These are phyloP conservation scores for Laticauda laticaudata DNA, from an alignment of 2,113 vertebrate genomes.

Conservation along the genomic window DNA sequence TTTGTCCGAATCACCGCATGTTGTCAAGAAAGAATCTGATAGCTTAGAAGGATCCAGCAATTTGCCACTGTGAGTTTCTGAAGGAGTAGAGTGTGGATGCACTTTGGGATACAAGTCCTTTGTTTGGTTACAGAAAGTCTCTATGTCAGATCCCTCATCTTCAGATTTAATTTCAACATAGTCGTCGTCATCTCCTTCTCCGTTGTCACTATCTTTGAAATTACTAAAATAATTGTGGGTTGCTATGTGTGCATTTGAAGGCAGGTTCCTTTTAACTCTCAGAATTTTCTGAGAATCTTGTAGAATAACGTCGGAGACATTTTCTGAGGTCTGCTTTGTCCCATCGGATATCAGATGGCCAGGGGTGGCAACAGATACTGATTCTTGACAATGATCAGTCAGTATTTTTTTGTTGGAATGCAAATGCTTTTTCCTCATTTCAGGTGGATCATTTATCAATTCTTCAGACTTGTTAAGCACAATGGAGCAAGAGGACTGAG, in stretches of 20 bases:
- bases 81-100: neutral
- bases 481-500: slow-evolving; percentile 78
- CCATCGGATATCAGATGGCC: slow-evolving; percentile 14
- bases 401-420: slow-evolving; percentile 51
- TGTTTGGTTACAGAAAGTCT: slow-evolving; percentile 41
- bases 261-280: slow-evolving; percentile 78
- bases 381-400: slow-evolving; percentile 56
- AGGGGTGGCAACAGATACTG: slow-evolving; percentile 7
- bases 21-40: slow-evolving; percentile 58
- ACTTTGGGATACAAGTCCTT: slow-evolving; percentile 50
- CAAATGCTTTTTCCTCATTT: slow-evolving; percentile 62
- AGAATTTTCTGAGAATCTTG: slow-evolving; percentile 91
- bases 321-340: slow-evolving; percentile 61
- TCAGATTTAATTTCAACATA: slow-evolving; percentile 98
- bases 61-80: slow-evolving; percentile 46
- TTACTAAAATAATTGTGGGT: slow-evolving; percentile 93
- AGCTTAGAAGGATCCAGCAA: slow-evolving; percentile 70
- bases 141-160: slow-evolving; percentile 78
- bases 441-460: slow-evolving; percentile 61
- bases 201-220: slow-evolving; percentile 89
- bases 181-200: slow-evolving; percentile 85
- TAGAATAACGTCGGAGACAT: slow-evolving; percentile 84
- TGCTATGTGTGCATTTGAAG: slow-evolving; percentile 81
- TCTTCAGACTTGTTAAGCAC: slow-evolving; percentile 69
- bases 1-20: slow-evolving; percentile 73